Base-by-base conservation (phyloP, 1,140 invertebrate genomes). In the Sinonovacula constricta region DNA sequence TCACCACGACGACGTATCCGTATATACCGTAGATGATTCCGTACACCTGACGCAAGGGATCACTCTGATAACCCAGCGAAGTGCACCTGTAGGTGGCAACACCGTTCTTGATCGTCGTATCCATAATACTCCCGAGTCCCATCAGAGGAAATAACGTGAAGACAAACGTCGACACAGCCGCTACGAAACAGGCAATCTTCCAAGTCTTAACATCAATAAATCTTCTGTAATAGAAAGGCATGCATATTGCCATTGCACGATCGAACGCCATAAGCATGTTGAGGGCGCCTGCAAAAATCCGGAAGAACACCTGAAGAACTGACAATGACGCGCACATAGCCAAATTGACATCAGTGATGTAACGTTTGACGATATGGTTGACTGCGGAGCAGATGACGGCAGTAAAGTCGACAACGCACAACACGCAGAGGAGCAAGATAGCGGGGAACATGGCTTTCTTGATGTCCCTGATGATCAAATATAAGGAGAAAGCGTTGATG, bases 401-500 rank as follows among this genome's bases (percentile, higher is more conserved):
- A 7, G 34, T 59, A 14, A 77, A 49, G n/a, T 77, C 74, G n/a
- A 26, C 34, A 14, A 22, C 3, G 49, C 75, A 78, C 10, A 78
- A 36, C 7, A 78, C 75, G 7, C 68, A 39, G 12, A 78, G 56
- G 7, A 78, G 59, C 1, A 78, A 7, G 26, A 78, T 68, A 3
- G 75, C 75, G 0, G 75, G 75, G 49, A 78, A 78, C 5, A 78
- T 22, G 0, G 75, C 75, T 67, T 78, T 68, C 54, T 53, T 45
- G 28, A 78, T 45, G 34, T 78, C 75, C 33, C 66, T 24, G 3
- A 69, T 68, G 30, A 78, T 78, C 33, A 78, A 62, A 24, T 36
- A 34, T 15, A 78, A 22, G 3, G 66, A 63, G 3, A 78, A 24
- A 5, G 45, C 14, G 28, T 78, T 78, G 31, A 56, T 78, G n/a